These are phyloP conservation scores for Panthera uncia DNA, from an alignment of 2,113 vertebrate genomes.

Conservation along the genomic window DNA sequence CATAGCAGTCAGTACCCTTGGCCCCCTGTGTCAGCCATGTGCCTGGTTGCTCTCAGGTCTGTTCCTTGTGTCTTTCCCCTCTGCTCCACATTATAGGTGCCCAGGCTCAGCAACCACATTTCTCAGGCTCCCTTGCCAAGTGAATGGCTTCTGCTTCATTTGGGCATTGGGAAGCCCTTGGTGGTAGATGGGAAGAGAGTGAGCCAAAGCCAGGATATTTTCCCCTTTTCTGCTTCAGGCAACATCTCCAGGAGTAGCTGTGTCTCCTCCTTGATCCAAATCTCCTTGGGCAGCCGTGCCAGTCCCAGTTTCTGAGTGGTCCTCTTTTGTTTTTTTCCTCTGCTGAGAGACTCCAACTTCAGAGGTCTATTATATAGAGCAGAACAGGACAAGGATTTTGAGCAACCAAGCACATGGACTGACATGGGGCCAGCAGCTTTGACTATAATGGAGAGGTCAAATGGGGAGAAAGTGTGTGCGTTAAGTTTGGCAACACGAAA, in stretches of 20 bases:
- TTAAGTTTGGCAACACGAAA: background rate
- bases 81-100: background rate
- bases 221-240: background rate
- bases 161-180: background rate
- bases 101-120: background rate
- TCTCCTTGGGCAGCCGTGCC: background rate
- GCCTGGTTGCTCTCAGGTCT: background rate
- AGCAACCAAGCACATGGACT: background rate
- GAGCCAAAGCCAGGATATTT: background rate
- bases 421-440: background rate
- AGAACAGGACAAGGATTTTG: background rate
- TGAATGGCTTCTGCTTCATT: background rate
- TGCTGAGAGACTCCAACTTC: background rate
- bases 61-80: too few species aligned
- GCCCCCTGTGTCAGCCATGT: background rate
- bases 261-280: background rate
- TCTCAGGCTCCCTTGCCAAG: background rate
- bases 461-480: background rate
- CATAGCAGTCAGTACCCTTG: background rate
- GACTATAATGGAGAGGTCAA: background rate
- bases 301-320: background rate
- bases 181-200: background rate
- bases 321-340: background rate
- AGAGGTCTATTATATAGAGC: background rate
- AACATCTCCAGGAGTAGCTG: background rate